Percentiles rank a stretch among this genome's conserved stretches.
Conservation (phyloP, 2,113 vertebrate genomes). For the Protobothrops flavoviridis region DNA sequence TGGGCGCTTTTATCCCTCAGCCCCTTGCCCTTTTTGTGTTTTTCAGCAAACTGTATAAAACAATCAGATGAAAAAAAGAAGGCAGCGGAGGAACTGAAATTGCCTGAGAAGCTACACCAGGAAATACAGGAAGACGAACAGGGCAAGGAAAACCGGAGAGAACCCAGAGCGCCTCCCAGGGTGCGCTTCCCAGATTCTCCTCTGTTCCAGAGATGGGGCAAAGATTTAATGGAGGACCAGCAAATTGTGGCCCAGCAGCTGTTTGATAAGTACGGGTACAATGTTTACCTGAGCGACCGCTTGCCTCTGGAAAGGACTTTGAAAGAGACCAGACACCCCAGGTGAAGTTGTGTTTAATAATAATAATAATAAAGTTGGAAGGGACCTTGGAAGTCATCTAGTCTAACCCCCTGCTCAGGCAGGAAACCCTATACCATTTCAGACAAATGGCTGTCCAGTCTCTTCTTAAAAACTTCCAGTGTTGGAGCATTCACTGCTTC, state of each 20-base stretch:
- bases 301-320: constrained; percentile 42
- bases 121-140: neutral
- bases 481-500: too few species aligned
- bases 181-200: constrained; percentile 35
- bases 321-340: constrained; percentile 37
- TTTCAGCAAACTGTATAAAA: constrained; percentile 39
- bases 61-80: neutral
- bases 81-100: neutral
- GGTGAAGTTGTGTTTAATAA: constrained; percentile 28
- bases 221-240: constrained; percentile 41
- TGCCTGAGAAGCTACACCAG: neutral
- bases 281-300: constrained; percentile 48
- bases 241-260: constrained; percentile 48
- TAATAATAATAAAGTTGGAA: too few species aligned
- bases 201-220: constrained; percentile 50
- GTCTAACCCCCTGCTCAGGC: too few species aligned
- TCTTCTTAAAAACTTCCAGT: too few species aligned
- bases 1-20: neutral
- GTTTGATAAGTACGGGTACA: constrained; percentile 54
- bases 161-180: neutral
- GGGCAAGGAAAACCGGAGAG: neutral
- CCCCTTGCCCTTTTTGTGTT: neutral
- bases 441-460: too few species aligned
- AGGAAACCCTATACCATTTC: too few species aligned
- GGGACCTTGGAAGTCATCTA: too few species aligned